phyloP scores from a whole-genome alignment of 2,113 vertebrate genomes.

The Procavia capensis region DNA sequence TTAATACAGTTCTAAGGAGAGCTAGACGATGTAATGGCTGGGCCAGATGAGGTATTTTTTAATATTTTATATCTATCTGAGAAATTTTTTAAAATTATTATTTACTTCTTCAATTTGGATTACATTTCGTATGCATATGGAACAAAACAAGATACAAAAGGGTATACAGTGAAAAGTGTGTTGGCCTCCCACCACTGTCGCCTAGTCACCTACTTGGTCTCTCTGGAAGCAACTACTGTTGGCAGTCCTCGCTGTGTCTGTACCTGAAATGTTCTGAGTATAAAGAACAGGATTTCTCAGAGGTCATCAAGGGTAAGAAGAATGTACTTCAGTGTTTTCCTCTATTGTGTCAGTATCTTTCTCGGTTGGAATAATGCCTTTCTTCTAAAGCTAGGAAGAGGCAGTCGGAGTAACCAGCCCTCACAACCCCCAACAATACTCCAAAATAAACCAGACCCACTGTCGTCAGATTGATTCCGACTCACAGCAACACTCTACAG shows the following conservation, averaged over 20 bases:
- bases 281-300: not conserved
- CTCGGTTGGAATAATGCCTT: not conserved
- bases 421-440: not conserved
- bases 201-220: not conserved
- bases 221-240: not conserved
- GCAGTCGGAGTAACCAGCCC: not conserved
- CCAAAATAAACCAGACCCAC: not conserved
- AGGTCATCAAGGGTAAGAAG: not conserved
- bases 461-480: no score
- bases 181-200: not conserved
- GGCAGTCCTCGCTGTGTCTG: not conserved
- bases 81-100: slow-evolving; percentile 24
- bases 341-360: not conserved
- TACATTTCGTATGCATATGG: not conserved
- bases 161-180: not conserved
- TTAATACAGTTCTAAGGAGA: not conserved
- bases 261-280: not conserved
- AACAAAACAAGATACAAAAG: slow-evolving; percentile 11
- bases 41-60: not conserved
- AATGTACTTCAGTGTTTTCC: not conserved
- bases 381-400: not conserved
- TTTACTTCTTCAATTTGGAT: not conserved
- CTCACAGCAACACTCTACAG: no score
- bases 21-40: not conserved
- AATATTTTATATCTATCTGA: not conserved